Conservation (phyloP, 2,888 invertebrate species). For the Neria commutata region DNA sequence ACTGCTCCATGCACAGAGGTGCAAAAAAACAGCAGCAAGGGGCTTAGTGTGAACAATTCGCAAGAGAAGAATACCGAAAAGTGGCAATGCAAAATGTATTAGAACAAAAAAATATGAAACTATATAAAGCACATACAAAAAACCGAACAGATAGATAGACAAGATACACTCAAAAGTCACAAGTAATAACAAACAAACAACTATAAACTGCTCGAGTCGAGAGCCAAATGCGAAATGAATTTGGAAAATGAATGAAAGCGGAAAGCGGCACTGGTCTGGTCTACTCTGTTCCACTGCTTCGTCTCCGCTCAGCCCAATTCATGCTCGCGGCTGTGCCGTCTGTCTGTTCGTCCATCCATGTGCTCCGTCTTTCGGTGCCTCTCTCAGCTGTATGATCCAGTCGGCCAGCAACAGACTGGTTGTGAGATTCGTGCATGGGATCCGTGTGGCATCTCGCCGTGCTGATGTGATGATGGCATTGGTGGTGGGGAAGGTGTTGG, state of each 20-base stretch:
- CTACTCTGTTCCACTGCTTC: neutral
- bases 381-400: too few species aligned
- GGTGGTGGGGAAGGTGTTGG: too few species aligned
- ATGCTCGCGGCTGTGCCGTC: neutral
- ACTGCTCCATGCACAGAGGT: neutral
- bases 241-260: conserved; percentile 18
- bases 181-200: conserved; percentile 8
- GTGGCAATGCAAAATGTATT: neutral
- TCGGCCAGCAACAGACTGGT: too few species aligned
- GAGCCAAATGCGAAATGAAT: conserved; percentile 51
- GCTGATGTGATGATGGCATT: too few species aligned
- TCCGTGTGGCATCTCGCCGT: too few species aligned
- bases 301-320: neutral
- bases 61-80: neutral
- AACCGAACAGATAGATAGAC: conserved; percentile 7
- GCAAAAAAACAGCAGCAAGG: neutral
- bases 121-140: conserved; percentile 5
- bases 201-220: conserved; percentile 46
- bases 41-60: neutral
- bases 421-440: too few species aligned
- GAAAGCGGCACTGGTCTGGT: neutral
- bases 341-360: neutral
- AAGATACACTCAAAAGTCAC: conserved; percentile 1
- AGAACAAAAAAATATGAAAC: conserved; percentile 1
- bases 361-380: neutral